These are phyloP conservation scores for Manduca sexta DNA, from an alignment of 1,140 invertebrate genomes.

Conservation along the genomic window DNA sequence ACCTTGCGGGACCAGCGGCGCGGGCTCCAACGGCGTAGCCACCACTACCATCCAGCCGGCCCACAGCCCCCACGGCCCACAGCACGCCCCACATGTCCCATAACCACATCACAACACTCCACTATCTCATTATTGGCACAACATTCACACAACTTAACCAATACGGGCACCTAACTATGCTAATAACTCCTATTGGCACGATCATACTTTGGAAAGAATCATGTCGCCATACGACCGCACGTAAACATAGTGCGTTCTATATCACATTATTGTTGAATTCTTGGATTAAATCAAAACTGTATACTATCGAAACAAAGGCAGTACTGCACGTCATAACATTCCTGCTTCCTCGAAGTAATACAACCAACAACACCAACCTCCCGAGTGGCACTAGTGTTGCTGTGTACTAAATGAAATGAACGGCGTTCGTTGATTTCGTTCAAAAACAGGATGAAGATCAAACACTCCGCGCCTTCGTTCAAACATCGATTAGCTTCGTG, in stretches of 20 bases:
- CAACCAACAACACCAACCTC: conserved; percentile 11
- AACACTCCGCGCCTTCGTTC: no score
- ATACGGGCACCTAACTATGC: conserved; percentile 67
- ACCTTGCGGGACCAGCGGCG: conserved; percentile 50
- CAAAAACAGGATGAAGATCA: not conserved
- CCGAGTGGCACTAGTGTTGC: conserved; percentile 2
- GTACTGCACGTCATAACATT: conserved; percentile 71
- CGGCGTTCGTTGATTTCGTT: not conserved
- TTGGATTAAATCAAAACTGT: conserved; percentile 32
- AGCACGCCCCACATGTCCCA: conserved; percentile 69
- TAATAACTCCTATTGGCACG: conserved; percentile 64
- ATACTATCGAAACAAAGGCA: conserved; percentile 66
- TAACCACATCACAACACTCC: conserved; percentile 70
- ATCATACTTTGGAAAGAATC: conserved; percentile 66
- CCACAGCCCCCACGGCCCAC: conserved; percentile 53
- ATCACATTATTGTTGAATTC: conserved; percentile 54
- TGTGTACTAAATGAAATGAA: conserved; percentile 3
- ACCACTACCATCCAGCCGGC: conserved; percentile 42
- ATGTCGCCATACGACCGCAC: conserved; percentile 41
- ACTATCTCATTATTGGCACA: conserved; percentile 72
- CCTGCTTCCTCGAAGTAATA: conserved; percentile 23
- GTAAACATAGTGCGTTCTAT: conserved; percentile 25
- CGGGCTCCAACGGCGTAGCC: conserved; percentile 55
- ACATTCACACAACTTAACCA: conserved; percentile 68
- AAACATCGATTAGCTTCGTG: no score